Evolutionary conservation across 1,140 invertebrate genomes (phyloP), one percentile per base, ranked within the genome.

Genomic region (Drosophila triauraria): DNA sequence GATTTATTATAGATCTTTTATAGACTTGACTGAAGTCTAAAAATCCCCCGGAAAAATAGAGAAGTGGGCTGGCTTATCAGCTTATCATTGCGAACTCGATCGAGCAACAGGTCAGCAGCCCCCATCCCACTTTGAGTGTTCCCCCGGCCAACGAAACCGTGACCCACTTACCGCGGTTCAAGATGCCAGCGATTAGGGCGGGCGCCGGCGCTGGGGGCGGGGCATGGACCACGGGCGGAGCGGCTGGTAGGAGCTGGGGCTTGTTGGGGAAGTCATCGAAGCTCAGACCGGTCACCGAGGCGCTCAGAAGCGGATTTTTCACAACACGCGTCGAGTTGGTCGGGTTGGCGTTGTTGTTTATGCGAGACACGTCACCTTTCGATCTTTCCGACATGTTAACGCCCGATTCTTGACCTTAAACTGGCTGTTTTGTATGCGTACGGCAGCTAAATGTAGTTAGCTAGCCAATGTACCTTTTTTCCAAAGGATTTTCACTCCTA

Each of bases 181-280:
- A 65, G 63, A 91, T 82, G 56, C 79, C 82, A 75, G 88, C 74
- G 30, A 91, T 90, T 43, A 91, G 77, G 12, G 68, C 76, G 50
- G 69, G 82, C 6, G 88, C 70, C 4, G 75, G 74, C n/a, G 75
- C 67, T 12, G 88, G 82, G 2, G 79, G 74, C 40, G 90, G 56
- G 53, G 90, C 79, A 75, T 91, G 90, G 38, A 90, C 82, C 67
- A 91, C 83, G 17, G 91, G 91, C 23, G 91, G 91, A 7, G 92
- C 92, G 3, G 92, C 92, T 48, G 92, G 92, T 54, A 93, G 63
- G 38, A 93, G 72, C 23, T 91, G 77, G 46, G 92, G 91, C 67
- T 91, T 93, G 62, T 92, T 92, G 59, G 87, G 91, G 48, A 92
- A 93, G 57, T 93, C 92, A 54, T 93, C 92, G 23, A 80, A 92